Evolutionary conservation across 2,888 invertebrate genomes (phyloP).

Genomic region (Nemotelus pantherinus): DNA sequence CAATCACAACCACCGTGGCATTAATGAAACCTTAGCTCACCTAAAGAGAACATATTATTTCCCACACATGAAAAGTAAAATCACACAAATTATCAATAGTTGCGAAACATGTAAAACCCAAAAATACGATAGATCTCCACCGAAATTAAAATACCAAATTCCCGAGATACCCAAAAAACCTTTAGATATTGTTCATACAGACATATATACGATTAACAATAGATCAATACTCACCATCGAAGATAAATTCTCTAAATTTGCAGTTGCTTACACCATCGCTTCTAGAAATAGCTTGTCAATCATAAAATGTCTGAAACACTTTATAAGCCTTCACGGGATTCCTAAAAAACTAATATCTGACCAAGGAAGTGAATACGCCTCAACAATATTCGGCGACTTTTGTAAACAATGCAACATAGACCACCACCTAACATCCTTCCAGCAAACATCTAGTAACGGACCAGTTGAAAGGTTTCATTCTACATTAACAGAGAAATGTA

Average conservation of each 20-base stretch:
- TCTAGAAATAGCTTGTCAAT: constrained; percentile 15
- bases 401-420: constrained; percentile 45
- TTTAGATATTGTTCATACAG: constrained; percentile 34
- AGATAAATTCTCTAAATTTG: constrained; percentile 43
- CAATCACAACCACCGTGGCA: constrained; percentile 13
- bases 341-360: constrained; percentile 34
- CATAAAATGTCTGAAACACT: constrained; percentile 24
- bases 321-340: constrained; percentile 30
- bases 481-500: constrained; percentile 49
- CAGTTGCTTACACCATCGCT: constrained; percentile 24
- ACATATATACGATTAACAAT: constrained; percentile 32
- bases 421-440: constrained; percentile 48
- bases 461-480: constrained; percentile 50
- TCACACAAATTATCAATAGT: constrained; percentile 43
- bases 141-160: constrained; percentile 40
- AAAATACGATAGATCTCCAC: constrained; percentile 48
- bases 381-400: constrained; percentile 49
- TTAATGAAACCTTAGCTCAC: constrained; percentile 42
- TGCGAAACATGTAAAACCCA: constrained; percentile 34
- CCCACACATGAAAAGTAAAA: constrained; percentile 39
- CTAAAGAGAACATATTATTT: constrained; percentile 44
- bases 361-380: constrained; percentile 47
- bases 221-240: constrained; percentile 24
- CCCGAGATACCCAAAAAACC: constrained; percentile 42
- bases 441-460: constrained; percentile 47